Percentiles rank a stretch among this genome's conserved stretches.
Conservation (phyloP, 2,888 invertebrate species). For the Habrosyne pyritoides region DNA sequence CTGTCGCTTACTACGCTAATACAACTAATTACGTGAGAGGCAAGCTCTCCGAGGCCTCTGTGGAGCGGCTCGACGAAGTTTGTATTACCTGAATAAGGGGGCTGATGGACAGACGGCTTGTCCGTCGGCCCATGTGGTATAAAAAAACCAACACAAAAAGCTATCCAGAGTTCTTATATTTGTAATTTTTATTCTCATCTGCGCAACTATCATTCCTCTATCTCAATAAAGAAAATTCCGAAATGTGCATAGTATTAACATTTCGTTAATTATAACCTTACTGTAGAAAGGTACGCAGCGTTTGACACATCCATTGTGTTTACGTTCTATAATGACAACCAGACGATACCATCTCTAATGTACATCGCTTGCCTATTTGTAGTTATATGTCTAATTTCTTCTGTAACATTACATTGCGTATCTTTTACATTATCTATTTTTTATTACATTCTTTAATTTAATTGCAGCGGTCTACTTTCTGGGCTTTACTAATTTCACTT, state of each 20-base stretch:
- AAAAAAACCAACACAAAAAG: too few species aligned
- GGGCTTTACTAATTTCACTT: not conserved
- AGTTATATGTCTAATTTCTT: not conserved
- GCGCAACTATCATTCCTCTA: not conserved
- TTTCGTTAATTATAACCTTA: not conserved
- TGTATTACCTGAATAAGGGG: too few species aligned
- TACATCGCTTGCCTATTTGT: not conserved
- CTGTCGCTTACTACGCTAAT: too few species aligned
- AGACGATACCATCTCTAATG: not conserved
- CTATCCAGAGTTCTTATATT: too few species aligned
- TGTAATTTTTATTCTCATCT: not conserved
- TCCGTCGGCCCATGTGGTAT: too few species aligned
- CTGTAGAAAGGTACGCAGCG: not conserved
- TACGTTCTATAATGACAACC: slow-evolving; percentile 3
- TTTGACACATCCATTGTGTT: not conserved
- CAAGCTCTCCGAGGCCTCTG: too few species aligned
- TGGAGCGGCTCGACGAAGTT: too few species aligned
- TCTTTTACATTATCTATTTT: not conserved
- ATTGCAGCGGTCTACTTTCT: not conserved
- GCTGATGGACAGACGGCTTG: too few species aligned
- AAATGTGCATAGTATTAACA: not conserved
- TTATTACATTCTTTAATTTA: not conserved
- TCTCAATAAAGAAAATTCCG: not conserved
- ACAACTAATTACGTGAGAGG: too few species aligned
- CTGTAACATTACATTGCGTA: not conserved